A percentile compares a stretch with the other conserved stretches of the same genome.
Conservation (phyloP, 1,140 invertebrate genomes). For the Orchesella cincta region DNA sequence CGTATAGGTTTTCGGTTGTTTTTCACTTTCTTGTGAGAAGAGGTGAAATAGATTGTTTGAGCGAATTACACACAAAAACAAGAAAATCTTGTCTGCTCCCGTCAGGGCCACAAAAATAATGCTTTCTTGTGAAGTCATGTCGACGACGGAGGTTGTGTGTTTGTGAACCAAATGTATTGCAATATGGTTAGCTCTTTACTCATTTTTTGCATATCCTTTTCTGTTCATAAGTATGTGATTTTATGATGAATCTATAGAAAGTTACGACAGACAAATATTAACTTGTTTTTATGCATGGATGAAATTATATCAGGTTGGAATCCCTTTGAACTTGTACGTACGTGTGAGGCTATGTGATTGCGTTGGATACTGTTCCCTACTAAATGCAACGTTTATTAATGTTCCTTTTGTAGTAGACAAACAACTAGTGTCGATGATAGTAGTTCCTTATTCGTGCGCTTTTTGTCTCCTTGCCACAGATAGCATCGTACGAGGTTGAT, state of each 20-base stretch:
- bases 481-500: background rate
- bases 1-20: no score
- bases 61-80: constrained; percentile 20
- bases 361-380: no score
- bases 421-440: no score
- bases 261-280: background rate
- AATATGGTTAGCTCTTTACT: background rate
- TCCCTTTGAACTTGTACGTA: no score
- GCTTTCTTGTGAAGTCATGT: no score
- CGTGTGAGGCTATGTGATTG: no score
- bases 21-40: no score
- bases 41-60: no score
- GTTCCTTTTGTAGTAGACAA: no score
- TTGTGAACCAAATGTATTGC: background rate
- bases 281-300: background rate
- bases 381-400: no score
- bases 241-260: constrained; percentile 1
- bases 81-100: constrained; percentile 22
- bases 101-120: background rate
- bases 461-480: background rate
- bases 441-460: no score
- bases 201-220: background rate
- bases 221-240: background rate
- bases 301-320: background rate
- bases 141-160: background rate